These are phyloP conservation scores for Magallana nippona DNA, from an alignment of 2,888 invertebrate species.

Conservation along the genomic window DNA sequence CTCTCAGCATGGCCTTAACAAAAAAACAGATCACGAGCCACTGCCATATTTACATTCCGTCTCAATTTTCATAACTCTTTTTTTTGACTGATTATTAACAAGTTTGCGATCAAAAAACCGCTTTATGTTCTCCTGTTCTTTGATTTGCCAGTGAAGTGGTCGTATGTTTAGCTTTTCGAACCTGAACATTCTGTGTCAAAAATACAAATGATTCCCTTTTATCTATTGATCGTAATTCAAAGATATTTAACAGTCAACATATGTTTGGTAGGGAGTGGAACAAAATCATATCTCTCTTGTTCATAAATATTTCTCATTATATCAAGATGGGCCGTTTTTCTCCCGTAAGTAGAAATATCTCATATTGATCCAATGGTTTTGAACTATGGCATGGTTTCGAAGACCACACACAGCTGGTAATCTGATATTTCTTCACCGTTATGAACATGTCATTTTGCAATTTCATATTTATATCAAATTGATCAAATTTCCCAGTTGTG, in stretches of 20 bases:
- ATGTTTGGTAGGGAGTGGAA: constrained; percentile 13
- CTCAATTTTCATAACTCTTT: constrained; percentile 33
- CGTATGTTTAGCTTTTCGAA: constrained; percentile 20
- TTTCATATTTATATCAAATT: constrained; percentile 39
- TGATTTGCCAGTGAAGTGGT: constrained; percentile 11
- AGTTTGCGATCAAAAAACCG: constrained; percentile 10
- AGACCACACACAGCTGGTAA: constrained; percentile 43
- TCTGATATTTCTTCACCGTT: constrained; percentile 35
- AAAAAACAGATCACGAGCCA: constrained; percentile 21
- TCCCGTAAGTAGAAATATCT: constrained; percentile 26
- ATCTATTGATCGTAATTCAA: constrained; percentile 29
- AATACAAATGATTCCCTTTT: constrained; percentile 19
- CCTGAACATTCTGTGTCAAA: constrained; percentile 10
- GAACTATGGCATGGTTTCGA: constrained; percentile 24
- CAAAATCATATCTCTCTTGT: constrained; percentile 22
- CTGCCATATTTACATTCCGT: constrained; percentile 8
- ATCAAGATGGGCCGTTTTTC: constrained; percentile 26
- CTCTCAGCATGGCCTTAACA: constrained; percentile 3
- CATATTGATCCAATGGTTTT: constrained; percentile 35
- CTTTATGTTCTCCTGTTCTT: neutral
- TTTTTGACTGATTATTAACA: constrained; percentile 24
- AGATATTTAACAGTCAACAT: constrained; percentile 35
- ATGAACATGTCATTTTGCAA: constrained; percentile 32
- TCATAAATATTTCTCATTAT: constrained; percentile 33
- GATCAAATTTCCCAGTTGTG: constrained; percentile 40